Percentiles rank a stretch among this genome's conserved stretches.
These are phyloP conservation scores for Sternotherus odoratus DNA, from an alignment of 2,797 vertebrate genomes.

Conservation along the genomic window DNA sequence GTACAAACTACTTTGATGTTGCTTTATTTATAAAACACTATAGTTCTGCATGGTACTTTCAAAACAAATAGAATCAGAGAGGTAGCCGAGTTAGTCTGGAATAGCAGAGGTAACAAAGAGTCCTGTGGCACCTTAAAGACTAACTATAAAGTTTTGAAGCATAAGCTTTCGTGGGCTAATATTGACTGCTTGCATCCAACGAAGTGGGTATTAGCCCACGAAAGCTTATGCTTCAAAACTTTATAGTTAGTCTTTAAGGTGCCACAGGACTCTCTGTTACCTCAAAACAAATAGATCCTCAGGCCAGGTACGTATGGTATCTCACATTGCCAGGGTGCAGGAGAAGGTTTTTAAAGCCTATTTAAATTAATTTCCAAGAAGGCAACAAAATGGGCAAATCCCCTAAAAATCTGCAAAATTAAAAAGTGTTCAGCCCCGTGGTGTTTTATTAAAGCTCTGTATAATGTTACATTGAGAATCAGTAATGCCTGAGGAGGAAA, in stretches of 20 bases:
- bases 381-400: background rate
- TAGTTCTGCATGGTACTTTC: rapidly evolving
- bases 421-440: background rate
- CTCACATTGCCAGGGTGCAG: rapidly evolving
- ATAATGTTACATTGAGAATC: background rate
- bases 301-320: too few species aligned
- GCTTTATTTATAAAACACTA: background rate
- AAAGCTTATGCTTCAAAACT: too few species aligned
- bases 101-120: too few species aligned
- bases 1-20: background rate
- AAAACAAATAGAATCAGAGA: background rate
- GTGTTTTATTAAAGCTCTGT: background rate
- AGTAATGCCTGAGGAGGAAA: too few species aligned
- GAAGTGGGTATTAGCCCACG: too few species aligned
- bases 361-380: background rate
- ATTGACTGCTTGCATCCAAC: too few species aligned
- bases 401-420: background rate
- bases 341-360: background rate
- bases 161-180: too few species aligned
- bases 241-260: too few species aligned
- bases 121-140: too few species aligned
- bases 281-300: background rate
- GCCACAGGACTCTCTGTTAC: too few species aligned
- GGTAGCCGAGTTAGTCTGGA: too few species aligned
- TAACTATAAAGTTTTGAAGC: too few species aligned